Evolutionary conservation across 1,140 invertebrate species (phyloP).

Genomic region (Paralvinella palmiformis): DNA sequence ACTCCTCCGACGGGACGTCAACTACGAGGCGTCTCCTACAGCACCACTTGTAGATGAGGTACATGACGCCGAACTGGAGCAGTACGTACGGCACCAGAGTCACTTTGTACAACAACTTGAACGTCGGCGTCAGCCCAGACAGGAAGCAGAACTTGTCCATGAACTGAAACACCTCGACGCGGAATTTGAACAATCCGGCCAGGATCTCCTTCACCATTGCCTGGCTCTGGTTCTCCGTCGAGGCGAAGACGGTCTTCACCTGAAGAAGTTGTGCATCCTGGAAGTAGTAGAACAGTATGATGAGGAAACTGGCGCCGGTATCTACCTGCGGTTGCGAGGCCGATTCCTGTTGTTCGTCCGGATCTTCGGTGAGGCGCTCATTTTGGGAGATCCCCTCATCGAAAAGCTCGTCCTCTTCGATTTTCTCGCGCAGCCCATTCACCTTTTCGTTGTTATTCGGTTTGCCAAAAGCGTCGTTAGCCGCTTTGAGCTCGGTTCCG

Average conservation of each 20-base stretch:
- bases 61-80: slow-evolving; percentile 16
- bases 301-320: slow-evolving; percentile 18
- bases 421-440: background rate
- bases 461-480: background rate
- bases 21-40: background rate
- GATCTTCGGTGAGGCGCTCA: no score
- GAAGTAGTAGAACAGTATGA: slow-evolving; percentile 18
- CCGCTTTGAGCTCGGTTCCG: background rate
- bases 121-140: background rate
- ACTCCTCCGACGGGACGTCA: background rate
- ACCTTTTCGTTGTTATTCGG: slow-evolving; percentile 7
- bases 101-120: slow-evolving; percentile 6
- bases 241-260: slow-evolving; percentile 10
- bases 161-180: slow-evolving; percentile 18
- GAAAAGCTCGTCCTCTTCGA: background rate
- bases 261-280: slow-evolving; percentile 18
- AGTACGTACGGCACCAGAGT: slow-evolving; percentile 15
- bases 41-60: slow-evolving; percentile 15
- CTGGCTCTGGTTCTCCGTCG: slow-evolving; percentile 7
- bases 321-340: background rate
- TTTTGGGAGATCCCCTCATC: no score
- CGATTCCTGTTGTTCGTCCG: background rate
- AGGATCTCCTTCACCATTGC: slow-evolving; percentile 18
- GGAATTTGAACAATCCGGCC: slow-evolving; percentile 17
- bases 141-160: slow-evolving; percentile 18